A percentile compares a stretch with the other conserved stretches of the same genome.
Evolutionary conservation across 2,888 invertebrate species (phyloP).

Genomic region (Nezara viridula): DNA sequence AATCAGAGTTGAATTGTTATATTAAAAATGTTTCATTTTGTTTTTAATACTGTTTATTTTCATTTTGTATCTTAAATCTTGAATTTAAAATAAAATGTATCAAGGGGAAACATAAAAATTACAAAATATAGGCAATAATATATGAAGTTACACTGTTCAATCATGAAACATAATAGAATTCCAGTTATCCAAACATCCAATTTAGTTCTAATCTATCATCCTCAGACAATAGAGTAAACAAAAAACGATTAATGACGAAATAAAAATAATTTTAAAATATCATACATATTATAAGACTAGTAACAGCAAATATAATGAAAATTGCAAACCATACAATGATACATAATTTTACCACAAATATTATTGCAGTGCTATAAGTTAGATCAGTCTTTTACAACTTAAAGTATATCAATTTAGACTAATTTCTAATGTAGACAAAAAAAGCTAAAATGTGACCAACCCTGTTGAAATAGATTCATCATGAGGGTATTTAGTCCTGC

Average conservation of each 20-base stretch:
- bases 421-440: not conserved
- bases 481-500: not conserved
- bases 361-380: not conserved
- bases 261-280: not conserved
- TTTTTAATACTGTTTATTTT: not conserved
- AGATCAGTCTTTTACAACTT: constrained; percentile 9
- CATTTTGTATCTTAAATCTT: not conserved
- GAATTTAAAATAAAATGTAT: not conserved
- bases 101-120: not conserved
- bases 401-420: not conserved
- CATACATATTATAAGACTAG: not conserved
- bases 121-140: not conserved
- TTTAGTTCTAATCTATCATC: not conserved
- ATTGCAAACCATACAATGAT: not conserved
- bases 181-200: constrained; percentile 33
- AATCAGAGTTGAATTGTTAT: not conserved
- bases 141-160: not conserved
- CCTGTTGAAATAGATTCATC: not conserved
- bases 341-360: not conserved
- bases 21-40: not conserved
- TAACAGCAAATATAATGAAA: not conserved
- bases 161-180: constrained; percentile 2
- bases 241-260: not conserved
- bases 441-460: not conserved
- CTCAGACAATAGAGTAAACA: not conserved